Base-by-base conservation (phyloP, 92 coral and sea anemone genomes). In the Epizoanthus stellaris region DNA sequence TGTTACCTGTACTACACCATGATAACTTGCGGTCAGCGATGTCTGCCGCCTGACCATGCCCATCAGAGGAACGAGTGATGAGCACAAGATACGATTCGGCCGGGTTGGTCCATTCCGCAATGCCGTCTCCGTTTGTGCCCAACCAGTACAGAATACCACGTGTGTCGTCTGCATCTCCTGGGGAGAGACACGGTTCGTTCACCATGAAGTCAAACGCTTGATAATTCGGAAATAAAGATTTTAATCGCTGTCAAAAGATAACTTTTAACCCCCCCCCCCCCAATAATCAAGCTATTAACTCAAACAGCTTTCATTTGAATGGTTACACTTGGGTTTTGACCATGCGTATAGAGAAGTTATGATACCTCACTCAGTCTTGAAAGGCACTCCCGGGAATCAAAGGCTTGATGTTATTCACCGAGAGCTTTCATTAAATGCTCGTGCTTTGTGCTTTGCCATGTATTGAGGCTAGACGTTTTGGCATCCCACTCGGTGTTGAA, bases 81-180 rank as follows among this genome's bases (percentile, higher is more conserved):
- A 61, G 66, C 6, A 93, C 85, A 17, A 93, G 86, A 5, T 91
- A 85, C 14, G 86, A 73, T 54, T 90, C 93, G 2, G 90, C 96
- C 10, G 96, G 92, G 68, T 93, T 93, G 53, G 86, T 88, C 96
- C 96, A 93, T 21, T 89, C 92, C 0, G 85, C 70, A 10, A 80
- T 69, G 34, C 88, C 91, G 64, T 21, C 58, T 42, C 93, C 88
- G 53, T 89, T 85, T 11, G 90, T 90, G 12, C 93, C 96, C 52
- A 93, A 83, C 96, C 96, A 93, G 91, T 90, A 90, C 21, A 93
- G 82, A 12, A 93, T 82, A n/a, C 96, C 96, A 0, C 89, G 93
- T 0, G 87, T 85, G 58, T 85, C 90, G 49, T 93, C 90, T 6
- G 89, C 71, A n/a, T 90, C 90, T 87, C 70, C 40, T 73, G 86